Evolutionary conservation across 1,140 invertebrate genomes (phyloP).

Genomic region (Macrobrachium nipponense): DNA sequence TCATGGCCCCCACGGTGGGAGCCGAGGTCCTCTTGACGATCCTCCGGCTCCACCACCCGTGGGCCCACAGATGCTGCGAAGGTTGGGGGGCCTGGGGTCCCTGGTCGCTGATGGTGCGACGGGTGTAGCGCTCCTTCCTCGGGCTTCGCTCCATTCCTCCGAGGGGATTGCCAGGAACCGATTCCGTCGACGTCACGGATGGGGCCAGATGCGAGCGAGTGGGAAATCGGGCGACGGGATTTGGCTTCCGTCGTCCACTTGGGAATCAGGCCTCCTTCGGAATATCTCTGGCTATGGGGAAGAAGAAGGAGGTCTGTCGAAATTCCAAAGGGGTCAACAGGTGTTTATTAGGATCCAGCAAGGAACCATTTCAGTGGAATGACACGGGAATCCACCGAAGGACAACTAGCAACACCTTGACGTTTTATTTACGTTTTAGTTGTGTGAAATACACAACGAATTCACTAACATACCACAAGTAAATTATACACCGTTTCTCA

Average conservation of each 20-base stretch:
- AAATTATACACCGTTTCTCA: too few species aligned
- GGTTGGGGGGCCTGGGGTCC: slow-evolving; percentile 34
- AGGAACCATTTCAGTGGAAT: too few species aligned
- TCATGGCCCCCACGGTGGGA: slow-evolving; percentile 30
- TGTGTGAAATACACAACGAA: too few species aligned
- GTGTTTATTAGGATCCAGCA: too few species aligned
- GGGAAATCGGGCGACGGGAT: neutral
- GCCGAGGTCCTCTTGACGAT: slow-evolving; percentile 47
- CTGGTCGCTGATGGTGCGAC: slow-evolving; percentile 54
- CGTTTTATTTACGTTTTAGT: too few species aligned
- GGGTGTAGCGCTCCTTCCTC: slow-evolving; percentile 37
- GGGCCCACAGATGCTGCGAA: slow-evolving; percentile 52
- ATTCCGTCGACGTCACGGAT: neutral
- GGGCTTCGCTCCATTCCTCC: slow-evolving; percentile 38
- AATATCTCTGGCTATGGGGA: too few species aligned
- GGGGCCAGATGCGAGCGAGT: neutral
- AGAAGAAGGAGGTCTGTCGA: too few species aligned
- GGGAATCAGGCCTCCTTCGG: too few species aligned
- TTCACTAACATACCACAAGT: too few species aligned
- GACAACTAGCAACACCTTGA: too few species aligned
- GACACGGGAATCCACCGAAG: too few species aligned
- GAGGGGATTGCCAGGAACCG: neutral
- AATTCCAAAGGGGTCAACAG: too few species aligned
- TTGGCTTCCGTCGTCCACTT: neutral
- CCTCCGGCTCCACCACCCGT: slow-evolving; percentile 52